Evolutionary conservation across 2,888 invertebrate species (phyloP).

Genomic region (Phoenoteleia sp.): DNA sequence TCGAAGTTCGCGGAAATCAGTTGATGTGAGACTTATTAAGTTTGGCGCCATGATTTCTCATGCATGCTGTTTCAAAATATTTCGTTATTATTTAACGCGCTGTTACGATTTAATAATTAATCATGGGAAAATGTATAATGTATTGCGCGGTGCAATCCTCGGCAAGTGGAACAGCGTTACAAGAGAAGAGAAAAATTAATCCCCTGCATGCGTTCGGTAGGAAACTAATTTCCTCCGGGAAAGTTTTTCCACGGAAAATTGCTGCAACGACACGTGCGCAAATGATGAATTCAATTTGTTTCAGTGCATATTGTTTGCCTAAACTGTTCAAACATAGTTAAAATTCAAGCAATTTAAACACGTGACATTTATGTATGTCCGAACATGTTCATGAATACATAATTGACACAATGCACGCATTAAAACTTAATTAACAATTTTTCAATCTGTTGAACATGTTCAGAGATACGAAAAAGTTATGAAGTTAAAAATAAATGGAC

Average conservation of each 20-base stretch:
- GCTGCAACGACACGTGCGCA: background rate
- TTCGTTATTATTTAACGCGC: slow-evolving; percentile 46
- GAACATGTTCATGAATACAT: too few species aligned
- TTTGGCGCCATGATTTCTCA: slow-evolving; percentile 26
- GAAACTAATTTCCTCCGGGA: slow-evolving; percentile 25
- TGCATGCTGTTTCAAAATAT: slow-evolving; percentile 48
- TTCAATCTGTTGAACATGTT: too few species aligned
- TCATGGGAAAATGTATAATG: slow-evolving; percentile 66
- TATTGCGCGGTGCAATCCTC: slow-evolving; percentile 31
- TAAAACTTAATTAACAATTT: too few species aligned
- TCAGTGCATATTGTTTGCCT: too few species aligned
- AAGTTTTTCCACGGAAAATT: slow-evolving; percentile 41
- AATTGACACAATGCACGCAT: too few species aligned
- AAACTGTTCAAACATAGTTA: too few species aligned
- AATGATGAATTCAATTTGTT: slow-evolving; percentile 12
- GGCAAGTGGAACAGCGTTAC: slow-evolving; percentile 30
- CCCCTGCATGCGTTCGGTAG: slow-evolving; percentile 13
- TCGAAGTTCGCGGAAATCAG: slow-evolving; percentile 1
- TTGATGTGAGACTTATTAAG: background rate
- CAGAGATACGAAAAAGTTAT: too few species aligned
- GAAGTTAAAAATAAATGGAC: too few species aligned
- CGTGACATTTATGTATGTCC: too few species aligned
- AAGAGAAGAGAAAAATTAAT: slow-evolving; percentile 35
- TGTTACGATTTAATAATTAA: slow-evolving; percentile 62
- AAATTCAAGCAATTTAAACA: too few species aligned